These are phyloP conservation scores for Dynastes maya DNA, from an alignment of 2,888 invertebrate genomes.

Conservation along the genomic window DNA sequence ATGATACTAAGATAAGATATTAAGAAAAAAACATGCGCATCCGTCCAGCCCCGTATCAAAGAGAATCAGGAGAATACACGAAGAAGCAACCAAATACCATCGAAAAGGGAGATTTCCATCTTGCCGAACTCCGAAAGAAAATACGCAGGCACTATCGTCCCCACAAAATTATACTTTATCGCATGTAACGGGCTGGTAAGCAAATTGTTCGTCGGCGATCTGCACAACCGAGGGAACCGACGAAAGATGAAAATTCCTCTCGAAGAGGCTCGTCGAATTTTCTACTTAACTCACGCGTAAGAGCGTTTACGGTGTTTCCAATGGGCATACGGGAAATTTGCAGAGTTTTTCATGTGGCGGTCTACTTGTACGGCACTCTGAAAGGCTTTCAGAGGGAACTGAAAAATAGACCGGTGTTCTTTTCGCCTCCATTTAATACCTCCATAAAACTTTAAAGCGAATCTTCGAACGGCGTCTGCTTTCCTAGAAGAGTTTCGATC, in stretches of 20 bases:
- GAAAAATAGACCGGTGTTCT: conserved; percentile 7
- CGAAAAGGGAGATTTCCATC: conserved; percentile 1
- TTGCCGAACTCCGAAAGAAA: conserved; percentile 1
- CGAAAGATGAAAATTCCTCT: not conserved
- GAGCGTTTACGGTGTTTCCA: not conserved
- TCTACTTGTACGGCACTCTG: not conserved
- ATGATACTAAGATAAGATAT: no score
- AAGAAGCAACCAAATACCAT: not conserved
- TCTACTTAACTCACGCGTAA: conserved; percentile 18
- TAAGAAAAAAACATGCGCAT: no score
- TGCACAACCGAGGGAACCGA: not conserved
- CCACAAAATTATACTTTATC: conserved; percentile 28
- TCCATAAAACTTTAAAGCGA: conserved; percentile 10
- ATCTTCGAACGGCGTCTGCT: not conserved
- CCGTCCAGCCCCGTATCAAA: no score
- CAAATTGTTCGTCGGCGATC: conserved; percentile 18
- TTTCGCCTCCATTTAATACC: conserved; percentile 2
- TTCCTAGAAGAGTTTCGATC: not conserved
- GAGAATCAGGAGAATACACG: no score
- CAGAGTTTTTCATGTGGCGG: not conserved
- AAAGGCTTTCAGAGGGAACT: conserved; percentile 6
- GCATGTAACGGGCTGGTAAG: not conserved
- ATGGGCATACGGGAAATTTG: conserved; percentile 9
- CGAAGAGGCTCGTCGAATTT: conserved; percentile 2
- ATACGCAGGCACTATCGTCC: not conserved